A percentile compares a stretch with the other conserved stretches of the same genome.
Conservation (phyloP, 2,113 vertebrate species). For the Paracanthobrama guichenoti region DNA sequence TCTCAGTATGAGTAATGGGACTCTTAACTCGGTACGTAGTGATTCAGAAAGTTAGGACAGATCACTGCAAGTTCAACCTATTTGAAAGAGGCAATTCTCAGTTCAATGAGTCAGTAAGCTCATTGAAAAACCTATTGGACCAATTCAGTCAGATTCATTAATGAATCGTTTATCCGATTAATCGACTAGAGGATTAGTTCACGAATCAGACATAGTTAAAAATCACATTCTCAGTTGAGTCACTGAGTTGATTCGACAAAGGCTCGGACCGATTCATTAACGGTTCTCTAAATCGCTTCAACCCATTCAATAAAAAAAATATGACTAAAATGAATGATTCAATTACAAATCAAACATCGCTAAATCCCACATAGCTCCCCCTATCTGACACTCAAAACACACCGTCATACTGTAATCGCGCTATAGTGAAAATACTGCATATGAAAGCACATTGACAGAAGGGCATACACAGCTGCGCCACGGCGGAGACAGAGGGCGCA, state of each 20-base stretch:
- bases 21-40: neutral
- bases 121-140: neutral
- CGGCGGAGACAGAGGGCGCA: constrained; percentile 71
- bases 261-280: neutral
- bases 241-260: neutral
- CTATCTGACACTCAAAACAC: constrained; percentile 19
- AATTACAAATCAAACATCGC: neutral
- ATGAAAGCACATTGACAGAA: constrained; percentile 21
- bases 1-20: neutral
- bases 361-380: neutral
- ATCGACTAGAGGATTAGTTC: neutral
- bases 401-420: neutral
- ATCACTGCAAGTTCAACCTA: neutral
- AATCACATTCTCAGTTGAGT: neutral
- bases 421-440: constrained; percentile 13
- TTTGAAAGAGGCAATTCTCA: neutral
- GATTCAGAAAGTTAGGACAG: neutral
- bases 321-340: neutral
- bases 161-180: neutral
- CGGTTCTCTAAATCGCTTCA: neutral
- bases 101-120: neutral
- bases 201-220: neutral
- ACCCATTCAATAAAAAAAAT: neutral
- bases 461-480: constrained; percentile 68
- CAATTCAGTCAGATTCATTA: neutral